Base-by-base conservation (phyloP, 2,888 invertebrate genomes). In the Phyto melanocephala region DNA sequence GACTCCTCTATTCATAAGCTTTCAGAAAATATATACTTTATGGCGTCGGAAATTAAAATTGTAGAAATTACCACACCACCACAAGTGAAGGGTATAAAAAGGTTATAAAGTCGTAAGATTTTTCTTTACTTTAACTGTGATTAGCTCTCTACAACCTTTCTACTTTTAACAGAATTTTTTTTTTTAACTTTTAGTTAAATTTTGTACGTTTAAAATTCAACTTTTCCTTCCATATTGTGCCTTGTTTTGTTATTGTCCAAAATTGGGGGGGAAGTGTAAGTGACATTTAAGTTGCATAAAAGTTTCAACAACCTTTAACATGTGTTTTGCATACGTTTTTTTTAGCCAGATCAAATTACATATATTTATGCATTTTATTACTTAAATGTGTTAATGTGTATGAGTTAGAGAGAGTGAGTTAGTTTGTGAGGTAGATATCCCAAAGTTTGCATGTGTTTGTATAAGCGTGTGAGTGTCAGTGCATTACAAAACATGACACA, bases 231-330 rank as follows among this genome's bases (percentile, higher is more conserved):
- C 20, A n/a, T 54, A 15, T 37, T 8, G 2, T n/a, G 6, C 2
- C 28, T 4, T 42, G 3, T 52, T 35, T 65, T 65, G 0, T 47
- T 56, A 24, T 62, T n/a, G 4, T 6, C 3, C 28, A 28, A 28
- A 28, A 28, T 5, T 5, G 28, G 3, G 6, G 6, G 28, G 28
- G 4, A 28, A 28, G 22, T 2, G n/a, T 35, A 15, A 37, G 33
- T 2, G n/a, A 1, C 42, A 62, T 58, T 58, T 58, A 67, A 50
- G 35, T 79, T 79, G 47, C 79, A 72, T 67, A 60, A 63, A 75
- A 70, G 47, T 62, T 75, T 67, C 47, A 68, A 70, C 68, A 80
- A 28, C 22, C 56, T 63, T 77, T 54, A 75, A 56, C 75, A 80
- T 58, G 47, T 75, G 74, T 68, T 74, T 45, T 54, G 45, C 20